A percentile compares a stretch with the other conserved stretches of the same genome.
phyloP scores from a whole-genome alignment of 37 sponge, comb jelly and placozoan genomes.

The Chondrilla cf. caribensis region DNA sequence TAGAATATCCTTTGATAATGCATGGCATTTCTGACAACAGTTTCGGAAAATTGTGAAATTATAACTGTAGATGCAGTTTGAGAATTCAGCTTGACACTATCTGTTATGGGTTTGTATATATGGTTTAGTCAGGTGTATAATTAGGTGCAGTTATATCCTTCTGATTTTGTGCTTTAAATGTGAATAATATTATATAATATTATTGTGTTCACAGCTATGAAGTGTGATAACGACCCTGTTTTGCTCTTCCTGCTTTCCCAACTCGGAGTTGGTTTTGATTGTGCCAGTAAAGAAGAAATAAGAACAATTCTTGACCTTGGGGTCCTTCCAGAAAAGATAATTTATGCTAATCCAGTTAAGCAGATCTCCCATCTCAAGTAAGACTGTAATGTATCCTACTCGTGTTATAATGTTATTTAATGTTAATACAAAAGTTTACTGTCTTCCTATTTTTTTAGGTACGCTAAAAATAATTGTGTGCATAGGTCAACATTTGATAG shows the following conservation, averaged over 20 bases:
- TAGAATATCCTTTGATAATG: too few relatives aligned
- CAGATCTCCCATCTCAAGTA: conserved; percentile 35
- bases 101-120: too few relatives aligned
- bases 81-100: too few relatives aligned
- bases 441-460: neutral
- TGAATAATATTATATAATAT: too few relatives aligned
- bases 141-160: neutral
- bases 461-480: conserved; percentile 35
- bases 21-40: too few relatives aligned
- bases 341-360: conserved; percentile 49
- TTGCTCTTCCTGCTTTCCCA: conserved; percentile 12
- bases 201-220: conserved; percentile 27
- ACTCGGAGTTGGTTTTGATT: conserved; percentile 40
- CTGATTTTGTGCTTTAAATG: too few relatives aligned
- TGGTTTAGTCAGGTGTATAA: neutral
- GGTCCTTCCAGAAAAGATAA: conserved; percentile 1
- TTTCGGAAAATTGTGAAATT: too few relatives aligned
- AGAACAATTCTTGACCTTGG: conserved; percentile 33
- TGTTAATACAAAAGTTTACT: too few relatives aligned
- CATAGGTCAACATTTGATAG: conserved; percentile 83
- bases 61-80: too few relatives aligned
- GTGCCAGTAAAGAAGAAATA: conserved; percentile 44
- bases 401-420: neutral
- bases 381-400: too few relatives aligned
- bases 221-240: conserved; percentile 36